Evolutionary conservation across 2,113 vertebrate species (phyloP).

Genomic region (Lasiurus borealis): DNA sequence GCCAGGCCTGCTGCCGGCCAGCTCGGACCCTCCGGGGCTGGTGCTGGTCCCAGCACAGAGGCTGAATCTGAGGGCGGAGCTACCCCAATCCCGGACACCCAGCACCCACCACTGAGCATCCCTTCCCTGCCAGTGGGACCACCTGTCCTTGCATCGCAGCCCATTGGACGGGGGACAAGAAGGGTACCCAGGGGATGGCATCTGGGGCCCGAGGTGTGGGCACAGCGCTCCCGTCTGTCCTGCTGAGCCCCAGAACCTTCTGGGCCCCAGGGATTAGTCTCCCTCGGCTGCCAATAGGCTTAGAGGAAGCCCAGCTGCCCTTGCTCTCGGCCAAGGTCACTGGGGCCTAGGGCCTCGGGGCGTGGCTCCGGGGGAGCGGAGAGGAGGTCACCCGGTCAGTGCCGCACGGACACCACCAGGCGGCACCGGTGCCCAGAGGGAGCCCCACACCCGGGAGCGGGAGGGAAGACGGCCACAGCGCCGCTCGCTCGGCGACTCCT

Average conservation of each 20-base stretch:
- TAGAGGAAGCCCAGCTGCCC: slow-evolving; percentile 41
- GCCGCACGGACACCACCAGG: neutral
- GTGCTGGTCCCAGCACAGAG: neutral
- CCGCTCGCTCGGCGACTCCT: neutral
- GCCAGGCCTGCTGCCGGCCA: neutral
- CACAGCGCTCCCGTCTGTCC: neutral
- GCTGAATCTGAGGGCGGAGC: neutral
- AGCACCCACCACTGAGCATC: neutral
- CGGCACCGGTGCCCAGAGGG: neutral
- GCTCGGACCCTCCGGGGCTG: neutral
- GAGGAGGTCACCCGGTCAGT: neutral
- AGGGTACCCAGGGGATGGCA: neutral
- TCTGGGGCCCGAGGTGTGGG: neutral
- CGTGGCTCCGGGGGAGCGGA: neutral
- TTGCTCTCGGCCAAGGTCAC: slow-evolving; percentile 7
- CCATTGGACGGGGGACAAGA: neutral
- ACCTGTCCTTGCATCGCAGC: neutral
- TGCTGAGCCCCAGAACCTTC: neutral
- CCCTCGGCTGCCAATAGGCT: slow-evolving; percentile 63
- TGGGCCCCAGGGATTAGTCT: slow-evolving; percentile 26
- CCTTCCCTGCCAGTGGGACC: neutral
- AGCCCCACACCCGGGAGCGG: neutral
- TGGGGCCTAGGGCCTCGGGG: neutral
- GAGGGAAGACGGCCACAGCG: too few relatives aligned
- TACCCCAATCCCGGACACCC: neutral